phyloP scores from a whole-genome alignment of 2,113 vertebrate species.

The Pachycephala philippinensis region DNA sequence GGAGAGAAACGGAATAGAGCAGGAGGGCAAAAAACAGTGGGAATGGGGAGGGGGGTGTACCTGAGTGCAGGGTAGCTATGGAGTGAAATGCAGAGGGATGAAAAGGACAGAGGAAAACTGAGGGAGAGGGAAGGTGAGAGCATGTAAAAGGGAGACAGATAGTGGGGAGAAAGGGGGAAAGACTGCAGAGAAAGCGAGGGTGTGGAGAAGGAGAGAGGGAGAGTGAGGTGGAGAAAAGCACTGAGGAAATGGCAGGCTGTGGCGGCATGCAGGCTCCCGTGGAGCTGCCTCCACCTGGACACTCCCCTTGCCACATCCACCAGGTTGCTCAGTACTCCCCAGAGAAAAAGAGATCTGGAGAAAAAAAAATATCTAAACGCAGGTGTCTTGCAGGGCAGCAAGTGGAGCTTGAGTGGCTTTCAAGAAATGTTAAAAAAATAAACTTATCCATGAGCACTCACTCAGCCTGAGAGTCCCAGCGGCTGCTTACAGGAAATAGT shows the following conservation, averaged over 20 bases:
- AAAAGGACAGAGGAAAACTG: background rate
- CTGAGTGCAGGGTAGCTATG: accelerated
- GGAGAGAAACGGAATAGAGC: background rate
- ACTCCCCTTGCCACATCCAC: background rate
- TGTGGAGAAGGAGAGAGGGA: background rate
- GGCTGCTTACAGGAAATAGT: background rate
- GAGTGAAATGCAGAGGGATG: background rate
- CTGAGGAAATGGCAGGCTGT: background rate
- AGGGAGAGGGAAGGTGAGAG: background rate
- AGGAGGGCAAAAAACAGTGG: background rate
- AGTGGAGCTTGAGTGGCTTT: background rate
- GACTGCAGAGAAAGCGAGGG: accelerated
- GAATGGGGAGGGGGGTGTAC: background rate
- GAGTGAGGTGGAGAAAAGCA: accelerated
- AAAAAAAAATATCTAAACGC: background rate
- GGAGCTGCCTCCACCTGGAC: background rate
- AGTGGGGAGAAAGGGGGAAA: background rate
- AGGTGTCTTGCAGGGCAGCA: background rate
- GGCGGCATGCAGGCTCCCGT: accelerated
- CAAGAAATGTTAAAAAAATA: background rate
- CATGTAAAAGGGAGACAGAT: accelerated
- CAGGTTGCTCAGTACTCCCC: background rate
- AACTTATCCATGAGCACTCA: background rate
- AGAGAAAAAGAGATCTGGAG: background rate
- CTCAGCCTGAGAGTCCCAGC: background rate